Base-by-base conservation (phyloP, 1,140 invertebrate genomes). In the Phymastichus coffea region DNA sequence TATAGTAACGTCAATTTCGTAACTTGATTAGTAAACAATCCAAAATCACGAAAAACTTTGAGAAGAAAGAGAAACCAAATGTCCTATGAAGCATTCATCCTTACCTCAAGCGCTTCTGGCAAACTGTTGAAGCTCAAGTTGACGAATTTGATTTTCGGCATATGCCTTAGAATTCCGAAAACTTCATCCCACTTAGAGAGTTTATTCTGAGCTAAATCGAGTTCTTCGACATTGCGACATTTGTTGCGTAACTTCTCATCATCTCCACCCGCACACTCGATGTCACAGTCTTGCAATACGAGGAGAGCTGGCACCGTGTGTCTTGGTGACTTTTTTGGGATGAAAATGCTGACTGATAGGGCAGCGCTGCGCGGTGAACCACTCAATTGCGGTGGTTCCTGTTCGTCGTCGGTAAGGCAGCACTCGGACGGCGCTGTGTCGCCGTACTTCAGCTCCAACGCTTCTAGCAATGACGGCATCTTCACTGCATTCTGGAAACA, bases 71-170 rank as follows among this genome's bases (percentile, higher is more conserved):
- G 14, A 44, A 44, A 22, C n/a, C n/a, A n/a, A n/a, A n/a, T n/a
- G n/a, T n/a, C n/a, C n/a, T n/a, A n/a, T n/a, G n/a, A n/a, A n/a
- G n/a, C n/a, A n/a, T n/a, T n/a, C n/a, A n/a, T n/a, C 7, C 37
- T 14, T 10, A 62, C 60, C 7, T 75, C 81, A n/a, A 89, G 71
- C 20, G 87, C 84, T 25, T 86, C 85, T 10, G 84, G 84, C 10
- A 96, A 78, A 48, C 85, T 83, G 74, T 97, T 97, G 77, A 94
- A 93, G 72, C 92, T 95, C 57, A 97, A 78, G 75, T 97, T 97
- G 7, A 95, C 85, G 77, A 95, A 95, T 69, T 91, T 88, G 37
- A 96, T 85, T 64, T 87, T 86, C 4, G 93, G 93, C 84, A 94
- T 93, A 69, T 91, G 86, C 69, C 89, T 84, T 46, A 95, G 73